These are phyloP conservation scores for Paramormyrops hopkinsi DNA, from an alignment of 2,797 vertebrate genomes.

Conservation along the genomic window DNA sequence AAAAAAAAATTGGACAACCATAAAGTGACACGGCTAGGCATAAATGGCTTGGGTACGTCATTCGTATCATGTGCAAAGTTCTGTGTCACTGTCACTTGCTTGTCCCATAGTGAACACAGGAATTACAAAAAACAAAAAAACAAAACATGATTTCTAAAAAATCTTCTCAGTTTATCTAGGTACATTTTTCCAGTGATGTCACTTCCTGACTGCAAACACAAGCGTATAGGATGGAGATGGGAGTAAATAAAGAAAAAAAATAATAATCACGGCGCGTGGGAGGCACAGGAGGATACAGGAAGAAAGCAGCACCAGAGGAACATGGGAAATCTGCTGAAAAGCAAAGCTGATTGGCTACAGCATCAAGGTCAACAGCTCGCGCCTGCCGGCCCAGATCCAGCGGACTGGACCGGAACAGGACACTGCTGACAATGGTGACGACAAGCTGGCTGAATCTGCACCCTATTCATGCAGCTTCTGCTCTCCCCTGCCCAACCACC, in stretches of 20 bases:
- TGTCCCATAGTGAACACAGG: background rate
- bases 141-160: background rate
- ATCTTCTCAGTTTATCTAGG: background rate
- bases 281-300: slow-evolving; percentile 2
- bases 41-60: background rate
- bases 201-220: background rate
- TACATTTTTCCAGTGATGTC: background rate
- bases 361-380: background rate
- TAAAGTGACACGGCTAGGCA: background rate
- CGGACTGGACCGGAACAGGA: background rate
- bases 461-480: background rate
- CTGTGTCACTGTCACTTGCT: background rate
- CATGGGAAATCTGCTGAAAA: background rate
- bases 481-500: background rate
- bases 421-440: background rate
- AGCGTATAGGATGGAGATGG: background rate
- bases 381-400: background rate
- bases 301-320: background rate
- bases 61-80: background rate
- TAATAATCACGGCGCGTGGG: background rate
- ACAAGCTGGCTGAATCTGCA: background rate
- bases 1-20: background rate
- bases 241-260: background rate
- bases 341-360: background rate
- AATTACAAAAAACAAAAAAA: background rate